Evolutionary conservation across 2,888 invertebrate species (phyloP).

Genomic region (Lycocerus yunnanus): DNA sequence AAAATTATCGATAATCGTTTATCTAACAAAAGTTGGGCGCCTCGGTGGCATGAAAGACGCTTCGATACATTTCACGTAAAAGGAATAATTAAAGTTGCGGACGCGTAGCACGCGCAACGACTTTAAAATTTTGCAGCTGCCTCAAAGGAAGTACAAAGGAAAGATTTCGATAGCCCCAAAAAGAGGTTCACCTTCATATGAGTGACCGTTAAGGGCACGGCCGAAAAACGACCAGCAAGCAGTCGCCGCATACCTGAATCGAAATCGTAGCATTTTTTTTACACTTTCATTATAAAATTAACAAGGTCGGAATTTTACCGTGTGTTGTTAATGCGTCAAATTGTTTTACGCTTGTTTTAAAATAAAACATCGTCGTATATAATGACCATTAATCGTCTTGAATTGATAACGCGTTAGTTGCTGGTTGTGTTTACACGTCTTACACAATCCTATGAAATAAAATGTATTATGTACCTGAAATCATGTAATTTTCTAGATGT

Average conservation of each 20-base stretch:
- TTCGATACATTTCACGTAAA: not conserved
- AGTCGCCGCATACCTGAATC: conserved; percentile 22
- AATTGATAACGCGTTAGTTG: not conserved
- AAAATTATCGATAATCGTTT: not conserved
- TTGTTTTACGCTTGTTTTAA: not conserved
- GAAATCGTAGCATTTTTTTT: conserved; percentile 2
- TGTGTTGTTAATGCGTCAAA: not conserved
- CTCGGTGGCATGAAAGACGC: not conserved
- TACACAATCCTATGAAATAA: not conserved
- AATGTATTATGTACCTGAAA: not conserved
- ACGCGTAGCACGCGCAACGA: conserved; percentile 17
- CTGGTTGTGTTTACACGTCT: not conserved
- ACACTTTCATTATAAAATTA: not conserved
- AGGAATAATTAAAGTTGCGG: not conserved
- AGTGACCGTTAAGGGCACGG: conserved; percentile 31
- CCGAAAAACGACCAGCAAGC: conserved; percentile 16
- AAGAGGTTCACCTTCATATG: conserved; percentile 32
- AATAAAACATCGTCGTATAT: not conserved
- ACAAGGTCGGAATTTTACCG: not conserved
- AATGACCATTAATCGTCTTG: not conserved
- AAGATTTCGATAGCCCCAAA: conserved; percentile 10
- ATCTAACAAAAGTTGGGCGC: not conserved
- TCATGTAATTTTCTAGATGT: conserved; percentile 16
- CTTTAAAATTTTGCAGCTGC: conserved; percentile 23
- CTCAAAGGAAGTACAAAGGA: conserved; percentile 12